A percentile compares a stretch with the other conserved stretches of the same genome.
These are phyloP conservation scores for Zhuqinia jingwanae DNA, from an alignment of 2,888 invertebrate species.

Conservation along the genomic window DNA sequence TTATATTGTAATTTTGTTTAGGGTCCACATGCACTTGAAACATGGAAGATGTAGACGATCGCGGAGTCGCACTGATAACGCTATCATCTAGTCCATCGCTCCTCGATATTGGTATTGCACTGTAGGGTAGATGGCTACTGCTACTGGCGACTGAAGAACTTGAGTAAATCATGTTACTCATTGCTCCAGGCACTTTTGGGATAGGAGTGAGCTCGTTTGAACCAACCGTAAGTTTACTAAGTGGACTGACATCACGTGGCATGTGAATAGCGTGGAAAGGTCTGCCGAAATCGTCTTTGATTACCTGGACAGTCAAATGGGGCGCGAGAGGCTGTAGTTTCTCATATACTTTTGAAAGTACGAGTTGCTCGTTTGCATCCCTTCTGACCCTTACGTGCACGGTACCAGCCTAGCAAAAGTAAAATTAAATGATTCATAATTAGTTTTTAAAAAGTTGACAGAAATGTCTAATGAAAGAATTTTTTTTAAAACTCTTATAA, in stretches of 20 bases:
- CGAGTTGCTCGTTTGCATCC: constrained; percentile 85
- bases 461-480: too few relatives aligned
- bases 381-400: constrained; percentile 84
- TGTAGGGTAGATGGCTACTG: constrained; percentile 51
- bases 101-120: constrained; percentile 44
- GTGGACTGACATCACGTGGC: constrained; percentile 70
- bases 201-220: constrained; percentile 72
- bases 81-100: constrained; percentile 44
- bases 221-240: constrained; percentile 63
- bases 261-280: constrained; percentile 76
- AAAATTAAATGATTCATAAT: neutral
- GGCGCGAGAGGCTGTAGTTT: constrained; percentile 83
- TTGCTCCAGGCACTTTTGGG: constrained; percentile 62
- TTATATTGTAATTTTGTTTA: neutral
- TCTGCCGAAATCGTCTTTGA: constrained; percentile 77
- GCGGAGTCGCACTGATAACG: constrained; percentile 19
- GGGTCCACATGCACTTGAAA: constrained; percentile 57
- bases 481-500: too few relatives aligned
- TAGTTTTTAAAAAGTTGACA: too few relatives aligned
- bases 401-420: constrained; percentile 82
- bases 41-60: constrained; percentile 63
- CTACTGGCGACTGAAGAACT: constrained; percentile 68
- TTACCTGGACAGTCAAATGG: constrained; percentile 84
- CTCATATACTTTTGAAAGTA: constrained; percentile 84
- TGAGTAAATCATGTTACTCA: constrained; percentile 71